Base-by-base conservation (phyloP, 2,113 vertebrate genomes). In the Dolichotis patagonum region DNA sequence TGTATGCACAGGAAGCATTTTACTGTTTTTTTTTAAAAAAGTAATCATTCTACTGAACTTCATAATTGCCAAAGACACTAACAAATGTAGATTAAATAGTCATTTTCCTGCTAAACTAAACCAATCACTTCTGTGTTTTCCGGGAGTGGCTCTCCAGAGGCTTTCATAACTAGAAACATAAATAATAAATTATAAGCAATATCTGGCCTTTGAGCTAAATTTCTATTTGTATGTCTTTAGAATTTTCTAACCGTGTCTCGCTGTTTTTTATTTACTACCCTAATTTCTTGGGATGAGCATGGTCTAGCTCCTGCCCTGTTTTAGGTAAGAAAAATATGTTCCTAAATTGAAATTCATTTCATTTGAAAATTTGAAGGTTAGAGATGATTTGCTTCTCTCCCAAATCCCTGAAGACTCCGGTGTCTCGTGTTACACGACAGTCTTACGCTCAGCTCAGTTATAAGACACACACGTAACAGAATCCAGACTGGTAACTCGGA, bases 121-220 rank as follows among this genome's bases (percentile, higher is more conserved):
- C 52, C 13, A 11, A 28, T 75, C 52, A 30, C n/a, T 90, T 54
- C 49, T 73, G 16, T 63, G 62, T 10, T 60, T 88, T 96, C 32
- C 2, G 17, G 49, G 16, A n/a, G 7, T 77, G 9, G 67, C 2
- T 12, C 71, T n/a, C 13, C 32, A 60, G 14, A 82, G 62, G 46
- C 10, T 28, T 95, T 43, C 3, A 43, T 65, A 90, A 77, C 32
- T 35, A 62, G 91, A 52, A 90, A 43, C 43, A 80, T 88, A 95
- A 94, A 89, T 92, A 83, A 87, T 95, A 86, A 91, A 86, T 90
- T 83, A 52, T 67, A 52, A 38, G 35, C 54, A n/a, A 35, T 63
- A 41, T 9, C 43, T 28, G 14, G 38, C n/a, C 80, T 77, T 82
- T 75, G 69, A 73, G 30, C 41, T 87, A 46, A 84, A 60, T 52